A percentile compares a stretch with the other conserved stretches of the same genome.
Evolutionary conservation across 1,140 invertebrate species (phyloP).

Genomic region (Trichogramma pretiosum): DNA sequence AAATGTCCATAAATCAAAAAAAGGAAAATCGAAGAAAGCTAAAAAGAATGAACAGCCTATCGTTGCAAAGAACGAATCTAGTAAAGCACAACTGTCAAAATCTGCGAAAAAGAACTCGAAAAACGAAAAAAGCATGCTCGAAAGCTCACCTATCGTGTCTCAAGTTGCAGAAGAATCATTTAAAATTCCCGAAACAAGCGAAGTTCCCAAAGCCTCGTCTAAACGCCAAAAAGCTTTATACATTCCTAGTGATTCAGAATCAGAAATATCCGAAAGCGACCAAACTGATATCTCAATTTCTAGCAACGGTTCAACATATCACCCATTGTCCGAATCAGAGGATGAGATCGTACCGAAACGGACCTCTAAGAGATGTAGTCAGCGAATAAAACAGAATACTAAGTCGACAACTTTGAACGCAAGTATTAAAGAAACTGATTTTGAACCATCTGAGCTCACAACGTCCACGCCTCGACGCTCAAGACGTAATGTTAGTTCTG

Average conservation of each 20-base stretch:
- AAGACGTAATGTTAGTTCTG: too few species aligned
- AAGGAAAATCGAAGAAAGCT: too few species aligned
- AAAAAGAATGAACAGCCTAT: too few species aligned
- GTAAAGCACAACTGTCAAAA: neutral
- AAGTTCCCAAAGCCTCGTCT: conserved; percentile 16
- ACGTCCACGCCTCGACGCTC: neutral
- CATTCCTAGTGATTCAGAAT: neutral
- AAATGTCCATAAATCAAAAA: too few species aligned
- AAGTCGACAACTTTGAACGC: neutral
- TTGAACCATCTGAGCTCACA: neutral
- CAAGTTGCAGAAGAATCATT: conserved; percentile 9
- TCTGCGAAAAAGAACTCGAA: neutral
- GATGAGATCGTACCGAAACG: neutral
- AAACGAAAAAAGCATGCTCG: neutral
- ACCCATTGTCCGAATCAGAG: conserved; percentile 10
- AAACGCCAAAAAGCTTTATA: conserved; percentile 28
- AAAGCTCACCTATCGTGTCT: too few species aligned
- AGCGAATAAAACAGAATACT: neutral
- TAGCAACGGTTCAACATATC: conserved; percentile 1
- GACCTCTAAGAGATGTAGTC: neutral
- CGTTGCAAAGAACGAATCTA: too few species aligned
- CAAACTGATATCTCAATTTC: neutral
- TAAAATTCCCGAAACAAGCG: conserved; percentile 22
- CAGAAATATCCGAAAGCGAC: neutral
- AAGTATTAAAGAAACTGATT: neutral